phyloP scores from a whole-genome alignment of 2,113 vertebrate species.

The Hemiscyllium ocellatum region DNA sequence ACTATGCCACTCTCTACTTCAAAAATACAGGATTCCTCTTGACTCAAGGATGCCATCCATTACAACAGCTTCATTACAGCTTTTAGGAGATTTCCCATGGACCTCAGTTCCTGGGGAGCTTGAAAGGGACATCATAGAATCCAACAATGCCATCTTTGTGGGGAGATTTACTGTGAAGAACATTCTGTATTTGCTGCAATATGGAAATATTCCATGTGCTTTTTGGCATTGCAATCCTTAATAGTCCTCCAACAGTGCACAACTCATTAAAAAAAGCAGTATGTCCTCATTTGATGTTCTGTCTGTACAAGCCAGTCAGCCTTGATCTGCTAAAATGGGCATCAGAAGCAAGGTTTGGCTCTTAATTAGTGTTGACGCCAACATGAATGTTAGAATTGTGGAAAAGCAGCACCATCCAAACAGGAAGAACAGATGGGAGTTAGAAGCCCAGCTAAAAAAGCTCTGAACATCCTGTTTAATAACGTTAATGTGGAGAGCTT shows the following conservation, averaged over 20 bases:
- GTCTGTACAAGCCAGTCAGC: neutral
- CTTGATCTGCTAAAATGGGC: neutral
- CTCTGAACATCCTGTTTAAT: no score
- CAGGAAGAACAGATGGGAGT: no score
- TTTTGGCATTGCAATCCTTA: neutral
- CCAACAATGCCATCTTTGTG: neutral
- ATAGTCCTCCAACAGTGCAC: neutral
- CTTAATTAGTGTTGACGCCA: neutral
- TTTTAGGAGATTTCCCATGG: no score
- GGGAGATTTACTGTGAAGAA: no score
- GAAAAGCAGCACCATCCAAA: neutral
- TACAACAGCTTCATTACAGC: neutral
- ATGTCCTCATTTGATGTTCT: neutral
- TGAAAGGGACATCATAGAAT: neutral
- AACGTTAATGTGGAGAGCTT: no score
- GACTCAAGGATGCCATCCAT: neutral
- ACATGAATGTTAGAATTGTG: neutral
- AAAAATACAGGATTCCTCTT: neutral
- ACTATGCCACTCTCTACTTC: no score
- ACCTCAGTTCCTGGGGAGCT: neutral
- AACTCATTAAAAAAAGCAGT: neutral
- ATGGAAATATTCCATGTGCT: neutral
- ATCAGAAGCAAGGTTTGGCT: neutral
- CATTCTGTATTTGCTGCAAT: neutral
- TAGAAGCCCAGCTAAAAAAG: no score